These are phyloP conservation scores for Lagodon rhomboides DNA, from an alignment of 2,797 vertebrate species.

Conservation along the genomic window DNA sequence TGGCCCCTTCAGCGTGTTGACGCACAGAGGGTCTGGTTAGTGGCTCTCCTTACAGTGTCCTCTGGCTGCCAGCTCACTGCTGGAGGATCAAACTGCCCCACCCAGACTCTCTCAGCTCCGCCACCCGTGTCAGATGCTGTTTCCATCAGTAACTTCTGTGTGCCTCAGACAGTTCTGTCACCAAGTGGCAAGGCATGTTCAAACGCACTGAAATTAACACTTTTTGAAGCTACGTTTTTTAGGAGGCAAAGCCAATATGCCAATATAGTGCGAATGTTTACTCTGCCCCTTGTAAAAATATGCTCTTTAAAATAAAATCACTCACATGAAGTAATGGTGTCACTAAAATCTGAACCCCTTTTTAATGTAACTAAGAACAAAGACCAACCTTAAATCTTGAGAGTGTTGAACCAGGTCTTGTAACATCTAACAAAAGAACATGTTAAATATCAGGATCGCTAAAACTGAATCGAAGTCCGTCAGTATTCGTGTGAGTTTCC, in stretches of 20 bases:
- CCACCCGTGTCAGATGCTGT: conserved; percentile 57
- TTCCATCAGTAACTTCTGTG: conserved; percentile 51
- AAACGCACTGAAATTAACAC: conserved; percentile 20
- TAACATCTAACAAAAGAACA: not conserved
- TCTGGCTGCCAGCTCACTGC: conserved; percentile 56
- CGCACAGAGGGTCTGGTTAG: conserved; percentile 58
- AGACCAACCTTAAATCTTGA: not conserved
- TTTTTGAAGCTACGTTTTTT: not conserved
- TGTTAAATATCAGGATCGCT: not conserved
- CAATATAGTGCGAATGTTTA: not conserved
- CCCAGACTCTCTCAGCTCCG: conserved; percentile 50
- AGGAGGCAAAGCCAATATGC: not conserved
- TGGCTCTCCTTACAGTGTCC: conserved; percentile 45
- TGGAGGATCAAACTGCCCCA: conserved; percentile 60
- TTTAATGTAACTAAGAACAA: too few species aligned
- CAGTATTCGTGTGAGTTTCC: not conserved
- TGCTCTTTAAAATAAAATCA: conserved; percentile 13
- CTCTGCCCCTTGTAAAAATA: not conserved
- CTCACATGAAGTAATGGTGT: not conserved
- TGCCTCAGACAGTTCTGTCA: conserved; percentile 46
- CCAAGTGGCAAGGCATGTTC: conserved; percentile 44
- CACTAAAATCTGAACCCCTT: not conserved
- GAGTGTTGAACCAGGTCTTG: not conserved
- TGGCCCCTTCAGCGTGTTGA: conserved; percentile 50
- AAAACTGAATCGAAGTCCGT: not conserved